A percentile compares a stretch with the other conserved stretches of the same genome.
phyloP scores from a whole-genome alignment of 2,888 invertebrate species.

The Drosophila fungiperda region DNA sequence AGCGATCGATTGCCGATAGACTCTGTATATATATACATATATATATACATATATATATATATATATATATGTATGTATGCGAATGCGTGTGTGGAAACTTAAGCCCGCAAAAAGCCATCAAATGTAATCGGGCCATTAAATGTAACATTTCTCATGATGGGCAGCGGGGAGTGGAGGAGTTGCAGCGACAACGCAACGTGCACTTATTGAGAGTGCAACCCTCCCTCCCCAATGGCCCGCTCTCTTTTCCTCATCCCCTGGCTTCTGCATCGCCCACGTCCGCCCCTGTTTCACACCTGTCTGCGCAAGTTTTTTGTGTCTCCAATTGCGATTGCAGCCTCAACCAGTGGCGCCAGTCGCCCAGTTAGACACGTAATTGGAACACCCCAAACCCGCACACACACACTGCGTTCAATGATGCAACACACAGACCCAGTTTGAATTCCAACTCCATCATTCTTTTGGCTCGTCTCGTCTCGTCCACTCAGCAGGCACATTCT shows the following conservation, averaged over 20 bases:
- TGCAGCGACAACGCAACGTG: constrained; percentile 46
- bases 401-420: background rate
- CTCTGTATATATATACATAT: background rate
- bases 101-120: constrained; percentile 52
- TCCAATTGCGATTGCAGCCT: constrained; percentile 61
- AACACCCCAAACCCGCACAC: constrained; percentile 26
- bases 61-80: background rate
- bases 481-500: background rate
- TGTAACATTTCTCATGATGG: constrained; percentile 44
- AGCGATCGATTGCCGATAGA: constrained; percentile 61
- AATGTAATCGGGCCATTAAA: constrained; percentile 67
- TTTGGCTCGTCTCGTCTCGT: background rate
- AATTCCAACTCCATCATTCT: constrained; percentile 1
- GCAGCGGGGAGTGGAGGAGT: background rate
- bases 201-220: constrained; percentile 12
- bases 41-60: background rate
- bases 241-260: background rate
- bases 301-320: constrained; percentile 27
- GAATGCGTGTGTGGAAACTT: constrained; percentile 24
- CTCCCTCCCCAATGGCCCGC: background rate
- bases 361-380: constrained; percentile 52
- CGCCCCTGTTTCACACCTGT: constrained; percentile 2
- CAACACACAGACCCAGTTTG: background rate
- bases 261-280: background rate
- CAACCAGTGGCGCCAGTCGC: constrained; percentile 60